Evolutionary conservation across 2,797 vertebrate species (phyloP).

Genomic region (Eulemur rubriventer): DNA sequence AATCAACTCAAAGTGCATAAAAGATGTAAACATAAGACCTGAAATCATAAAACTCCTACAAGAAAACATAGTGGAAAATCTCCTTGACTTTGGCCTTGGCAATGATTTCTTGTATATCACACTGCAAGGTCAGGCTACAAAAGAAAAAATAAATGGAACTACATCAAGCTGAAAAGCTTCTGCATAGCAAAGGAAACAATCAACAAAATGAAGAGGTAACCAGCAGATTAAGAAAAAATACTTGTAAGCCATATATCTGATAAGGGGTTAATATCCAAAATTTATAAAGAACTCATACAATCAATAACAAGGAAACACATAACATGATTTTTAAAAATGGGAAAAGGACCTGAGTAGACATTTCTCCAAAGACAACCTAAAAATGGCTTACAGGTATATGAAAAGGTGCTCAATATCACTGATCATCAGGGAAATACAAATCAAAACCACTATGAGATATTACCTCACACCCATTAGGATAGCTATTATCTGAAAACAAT

Average conservation of each 20-base stretch:
- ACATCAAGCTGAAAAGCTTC: not conserved
- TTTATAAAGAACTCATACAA: not conserved
- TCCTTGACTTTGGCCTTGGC: not conserved
- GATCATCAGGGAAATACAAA: not conserved
- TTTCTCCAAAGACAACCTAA: not conserved
- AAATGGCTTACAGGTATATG: not conserved
- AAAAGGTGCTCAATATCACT: not conserved
- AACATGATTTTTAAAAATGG: not conserved
- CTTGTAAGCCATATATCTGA: not conserved
- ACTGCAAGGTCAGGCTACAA: not conserved
- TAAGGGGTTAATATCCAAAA: not conserved
- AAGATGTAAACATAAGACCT: not conserved
- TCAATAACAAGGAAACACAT: not conserved
- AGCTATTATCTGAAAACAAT: not conserved
- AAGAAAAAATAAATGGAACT: not conserved
- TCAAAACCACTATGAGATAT: not conserved
- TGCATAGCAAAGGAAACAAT: not conserved
- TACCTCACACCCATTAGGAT: not conserved
- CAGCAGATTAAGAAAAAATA: not conserved
- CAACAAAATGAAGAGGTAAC: not conserved
- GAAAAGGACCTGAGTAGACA: not conserved
- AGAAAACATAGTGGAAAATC: not conserved
- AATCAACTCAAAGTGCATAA: not conserved
- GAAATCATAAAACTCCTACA: not conserved
- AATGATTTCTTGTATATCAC: not conserved